Evolutionary conservation across 2,113 vertebrate genomes (phyloP), one percentile per base, ranked within the genome.

Genomic region (Alexandromys fortis): DNA sequence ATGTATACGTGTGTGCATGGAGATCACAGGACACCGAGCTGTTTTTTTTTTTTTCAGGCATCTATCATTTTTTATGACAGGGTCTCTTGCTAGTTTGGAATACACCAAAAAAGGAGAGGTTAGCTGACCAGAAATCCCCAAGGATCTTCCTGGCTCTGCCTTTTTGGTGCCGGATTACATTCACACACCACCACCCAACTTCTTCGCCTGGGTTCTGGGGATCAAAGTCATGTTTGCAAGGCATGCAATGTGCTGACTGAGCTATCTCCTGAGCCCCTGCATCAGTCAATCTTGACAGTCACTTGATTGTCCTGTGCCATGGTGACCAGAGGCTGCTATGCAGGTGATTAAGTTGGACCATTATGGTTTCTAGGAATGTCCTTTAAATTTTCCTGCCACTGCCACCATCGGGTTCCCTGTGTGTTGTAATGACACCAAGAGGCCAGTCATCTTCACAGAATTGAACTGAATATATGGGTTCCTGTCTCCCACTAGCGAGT

Each of bases 361-460:
- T 82, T 86, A 90, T 89, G 5, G 61, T 82, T 89, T 91, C 73
- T 47, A 92, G 77, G 45, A 77, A 67, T 72, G 28, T 72, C 76
- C 45, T 77, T 21, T 47, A n/a, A 78, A 11, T 78, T 52, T 82
- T 91, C 28, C 28, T 24, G 12, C 0, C 10, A 47, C 87, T 12
- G 19, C 75, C 42, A 52, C 2, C 26, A 72, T 45, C 45, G 73
- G 13, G 52, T 52, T 72, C 12, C 22, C 45, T 68, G 2, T 77
- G 22, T 73, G 26, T 8, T 83, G 30, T 35, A 83, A 85, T 93
- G 70, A 88, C 2, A 52, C 42, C 26, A 91, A 86, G 47, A 86
- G 61, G 73, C 0, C 76, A 82, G 77, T 38, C 38, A 89, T 45
- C 45, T 96, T 89, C 35, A 68, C 19, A 89, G 35, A 5, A 81